Base-by-base conservation (phyloP, 2,113 vertebrate species). In the Spea bombifrons region DNA sequence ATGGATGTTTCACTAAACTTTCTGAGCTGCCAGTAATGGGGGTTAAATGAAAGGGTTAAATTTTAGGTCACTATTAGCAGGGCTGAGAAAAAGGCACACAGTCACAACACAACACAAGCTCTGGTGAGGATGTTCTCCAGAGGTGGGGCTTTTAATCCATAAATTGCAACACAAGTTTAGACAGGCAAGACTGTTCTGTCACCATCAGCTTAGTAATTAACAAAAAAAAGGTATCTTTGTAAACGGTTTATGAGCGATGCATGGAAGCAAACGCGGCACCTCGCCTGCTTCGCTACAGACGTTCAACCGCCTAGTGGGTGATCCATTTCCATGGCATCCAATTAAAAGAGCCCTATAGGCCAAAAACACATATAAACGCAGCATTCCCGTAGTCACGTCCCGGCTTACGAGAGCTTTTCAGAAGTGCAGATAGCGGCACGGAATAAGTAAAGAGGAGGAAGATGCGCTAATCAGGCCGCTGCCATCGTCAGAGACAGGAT, bases 81-180 rank as follows among this genome's bases (percentile, higher is more conserved):
- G 68, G 65, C 52, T 75, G 67, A 65, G 69, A 72, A 59, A 76
- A 77, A 83, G 48, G 3, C 55, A 59, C 55, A 59, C 12, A 59
- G 55, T 4, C 55, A 12, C 4, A 68, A 84, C 55, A 12, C 4
- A 68, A 84, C 85, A 77, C 88, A 90, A 83, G 84, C 87, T 87
- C 77, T 84, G 90, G 90, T 92, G 90, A 87, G 84, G 83, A 87
- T 85, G 87, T 92, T 92, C 89, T 84, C 90, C 90, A 91, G 91
- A 94, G 90, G 92, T 83, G 88, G 90, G 91, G 92, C 87, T 88
- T 91, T 91, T 95, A 94, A 95, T 97, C 92, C 92, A 92, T 91
- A 94, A 93, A 94, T 94, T 95, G 90, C 92, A 87, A 84, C 82
- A 83, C 96, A 92, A 90, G 96, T 97, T 93, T 86, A 87, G 92